phyloP scores from a whole-genome alignment of 1,140 invertebrate species.

The Anoplophora glabripennis region DNA sequence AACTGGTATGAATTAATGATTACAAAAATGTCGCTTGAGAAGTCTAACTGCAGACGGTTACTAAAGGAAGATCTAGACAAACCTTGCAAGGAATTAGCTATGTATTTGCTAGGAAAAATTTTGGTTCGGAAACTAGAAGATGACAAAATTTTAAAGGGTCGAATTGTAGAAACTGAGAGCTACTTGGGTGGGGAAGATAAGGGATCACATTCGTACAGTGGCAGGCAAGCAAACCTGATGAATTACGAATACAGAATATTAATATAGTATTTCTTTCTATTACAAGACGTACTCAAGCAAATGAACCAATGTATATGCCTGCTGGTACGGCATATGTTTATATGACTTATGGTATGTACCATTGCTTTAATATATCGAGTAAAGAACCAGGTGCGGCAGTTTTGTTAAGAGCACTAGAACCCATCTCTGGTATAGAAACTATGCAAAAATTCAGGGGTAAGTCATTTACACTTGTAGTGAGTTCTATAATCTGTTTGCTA shows the following conservation, averaged over 20 bases:
- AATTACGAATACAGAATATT: too few species aligned
- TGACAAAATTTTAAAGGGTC: constrained; percentile 57
- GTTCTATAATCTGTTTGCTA: not conserved
- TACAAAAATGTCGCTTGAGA: too few species aligned
- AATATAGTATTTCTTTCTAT: not conserved
- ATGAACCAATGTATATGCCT: constrained; percentile 75
- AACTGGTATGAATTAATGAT: too few species aligned
- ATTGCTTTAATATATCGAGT: constrained; percentile 78
- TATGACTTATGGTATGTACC: constrained; percentile 79
- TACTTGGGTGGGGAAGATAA: constrained; percentile 72
- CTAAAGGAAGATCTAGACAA: not conserved
- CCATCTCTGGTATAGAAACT: constrained; percentile 58
- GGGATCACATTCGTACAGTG: constrained; percentile 65
- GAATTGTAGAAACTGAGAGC: constrained; percentile 77
- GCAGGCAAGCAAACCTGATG: constrained; percentile 29
- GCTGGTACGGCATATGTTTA: constrained; percentile 81
- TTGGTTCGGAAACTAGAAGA: constrained; percentile 58
- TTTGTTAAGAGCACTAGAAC: constrained; percentile 69
- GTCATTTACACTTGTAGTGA: not conserved
- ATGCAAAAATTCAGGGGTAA: constrained; percentile 55
- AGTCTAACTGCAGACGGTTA: not conserved
- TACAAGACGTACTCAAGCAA: constrained; percentile 59
- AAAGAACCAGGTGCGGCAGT: constrained; percentile 67
- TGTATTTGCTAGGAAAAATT: constrained; percentile 61
- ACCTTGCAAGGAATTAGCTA: constrained; percentile 54